These are phyloP conservation scores for Eupristina koningsbergeri DNA, from an alignment of 1,140 invertebrate genomes.

Conservation along the genomic window DNA sequence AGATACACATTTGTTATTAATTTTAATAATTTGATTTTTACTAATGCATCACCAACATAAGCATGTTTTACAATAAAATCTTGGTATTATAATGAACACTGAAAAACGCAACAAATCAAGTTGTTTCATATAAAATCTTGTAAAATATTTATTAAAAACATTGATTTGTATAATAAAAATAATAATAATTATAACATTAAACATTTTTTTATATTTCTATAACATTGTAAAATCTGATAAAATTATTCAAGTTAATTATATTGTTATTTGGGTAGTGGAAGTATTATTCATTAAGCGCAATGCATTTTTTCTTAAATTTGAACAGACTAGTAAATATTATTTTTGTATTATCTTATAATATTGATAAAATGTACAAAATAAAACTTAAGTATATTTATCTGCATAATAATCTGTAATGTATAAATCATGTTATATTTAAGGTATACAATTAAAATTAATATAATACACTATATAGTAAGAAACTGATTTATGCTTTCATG, in stretches of 20 bases:
- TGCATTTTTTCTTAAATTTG: neutral
- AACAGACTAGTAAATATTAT: neutral
- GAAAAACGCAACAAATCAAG: neutral
- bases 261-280: neutral
- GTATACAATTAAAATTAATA: neutral
- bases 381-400: neutral
- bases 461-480: neutral
- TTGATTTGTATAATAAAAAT: neutral
- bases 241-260: neutral
- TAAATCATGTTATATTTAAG: neutral
- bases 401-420: neutral
- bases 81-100: neutral
- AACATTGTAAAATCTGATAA: too few relatives aligned
- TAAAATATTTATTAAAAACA: neutral
- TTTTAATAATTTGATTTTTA: neutral
- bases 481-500: neutral
- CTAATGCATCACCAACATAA: neutral
- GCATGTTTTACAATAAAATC: neutral
- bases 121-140: neutral
- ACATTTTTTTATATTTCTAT: too few relatives aligned
- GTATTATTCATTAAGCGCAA: too few relatives aligned
- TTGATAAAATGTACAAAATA: neutral
- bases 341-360: slow-evolving; percentile 9
- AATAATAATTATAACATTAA: neutral
- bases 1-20: neutral